A percentile compares a stretch with the other conserved stretches of the same genome.
These are phyloP conservation scores for Myopa testacea DNA, from an alignment of 2,888 invertebrate species.

Conservation along the genomic window DNA sequence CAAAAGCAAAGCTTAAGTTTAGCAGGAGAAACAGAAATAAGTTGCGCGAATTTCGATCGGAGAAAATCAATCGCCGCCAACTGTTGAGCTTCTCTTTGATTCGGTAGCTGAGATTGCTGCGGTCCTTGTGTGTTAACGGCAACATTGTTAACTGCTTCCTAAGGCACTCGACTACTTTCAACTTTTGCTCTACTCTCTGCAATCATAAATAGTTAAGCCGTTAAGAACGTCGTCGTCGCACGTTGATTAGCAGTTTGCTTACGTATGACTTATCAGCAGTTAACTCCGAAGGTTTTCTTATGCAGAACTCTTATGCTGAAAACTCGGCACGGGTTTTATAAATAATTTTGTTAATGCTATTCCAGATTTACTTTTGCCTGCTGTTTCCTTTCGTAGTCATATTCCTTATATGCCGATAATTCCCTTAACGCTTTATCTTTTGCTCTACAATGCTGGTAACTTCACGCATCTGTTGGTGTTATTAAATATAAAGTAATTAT, in stretches of 20 bases:
- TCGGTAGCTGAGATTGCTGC: constrained; percentile 74
- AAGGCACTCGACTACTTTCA: neutral
- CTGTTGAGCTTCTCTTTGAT: constrained; percentile 81
- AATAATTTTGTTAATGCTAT: too few species aligned
- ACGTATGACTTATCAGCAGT: constrained; percentile 52
- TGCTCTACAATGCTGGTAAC: too few species aligned
- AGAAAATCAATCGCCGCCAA: constrained; percentile 88
- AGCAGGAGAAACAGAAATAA: constrained; percentile 91
- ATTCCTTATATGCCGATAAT: too few species aligned
- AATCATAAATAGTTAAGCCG: neutral
- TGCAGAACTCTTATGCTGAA: too few species aligned
- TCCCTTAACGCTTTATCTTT: too few species aligned
- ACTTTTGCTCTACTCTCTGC: neutral
- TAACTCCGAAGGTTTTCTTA: too few species aligned
- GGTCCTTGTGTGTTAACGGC: constrained; percentile 81
- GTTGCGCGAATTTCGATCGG: constrained; percentile 93
- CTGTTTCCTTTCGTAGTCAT: too few species aligned
- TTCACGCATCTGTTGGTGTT: too few species aligned
- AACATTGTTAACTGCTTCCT: constrained; percentile 54
- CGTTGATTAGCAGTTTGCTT: constrained; percentile 51
- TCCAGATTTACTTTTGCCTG: too few species aligned
- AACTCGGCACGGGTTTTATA: too few species aligned
- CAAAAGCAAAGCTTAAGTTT: constrained; percentile 96
- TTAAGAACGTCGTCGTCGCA: neutral
- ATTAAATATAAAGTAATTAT: neutral